Percentiles rank a stretch among this genome's conserved stretches.
Conservation (phyloP, 2,113 vertebrate species). For the Vombatus ursinus region DNA sequence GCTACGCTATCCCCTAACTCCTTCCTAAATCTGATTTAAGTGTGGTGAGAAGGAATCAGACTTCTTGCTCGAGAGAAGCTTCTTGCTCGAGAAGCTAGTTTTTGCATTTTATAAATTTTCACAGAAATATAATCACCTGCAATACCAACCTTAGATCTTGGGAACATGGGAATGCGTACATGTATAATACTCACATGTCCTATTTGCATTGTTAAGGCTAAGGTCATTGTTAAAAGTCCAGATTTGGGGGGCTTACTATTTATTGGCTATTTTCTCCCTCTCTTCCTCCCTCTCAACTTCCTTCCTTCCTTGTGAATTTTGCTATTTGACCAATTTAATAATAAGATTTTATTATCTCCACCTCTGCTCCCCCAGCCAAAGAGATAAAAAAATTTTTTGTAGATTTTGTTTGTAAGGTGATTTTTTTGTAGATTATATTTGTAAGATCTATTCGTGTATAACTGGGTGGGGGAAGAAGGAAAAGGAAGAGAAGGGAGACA, state of each 20-base stretch:
- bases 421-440: background rate
- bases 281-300: background rate
- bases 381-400: background rate
- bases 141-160: background rate
- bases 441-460: background rate
- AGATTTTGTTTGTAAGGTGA: too few relatives aligned
- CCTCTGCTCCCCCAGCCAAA: background rate
- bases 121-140: background rate
- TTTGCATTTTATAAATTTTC: background rate
- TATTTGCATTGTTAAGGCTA: accelerated
- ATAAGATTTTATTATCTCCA: background rate
- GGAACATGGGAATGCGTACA: background rate
- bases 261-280: background rate
- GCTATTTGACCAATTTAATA: background rate
- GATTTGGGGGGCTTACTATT: accelerated
- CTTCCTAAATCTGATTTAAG: background rate
- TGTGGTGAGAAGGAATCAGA: background rate
- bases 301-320: background rate
- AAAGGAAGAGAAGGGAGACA: background rate
- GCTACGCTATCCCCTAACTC: accelerated
- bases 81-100: background rate
- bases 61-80: background rate
- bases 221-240: accelerated
- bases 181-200: background rate
- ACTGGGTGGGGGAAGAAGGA: background rate